These are phyloP conservation scores for Tokudaia muenninki DNA, from an alignment of 2,797 vertebrate species.

Conservation along the genomic window DNA sequence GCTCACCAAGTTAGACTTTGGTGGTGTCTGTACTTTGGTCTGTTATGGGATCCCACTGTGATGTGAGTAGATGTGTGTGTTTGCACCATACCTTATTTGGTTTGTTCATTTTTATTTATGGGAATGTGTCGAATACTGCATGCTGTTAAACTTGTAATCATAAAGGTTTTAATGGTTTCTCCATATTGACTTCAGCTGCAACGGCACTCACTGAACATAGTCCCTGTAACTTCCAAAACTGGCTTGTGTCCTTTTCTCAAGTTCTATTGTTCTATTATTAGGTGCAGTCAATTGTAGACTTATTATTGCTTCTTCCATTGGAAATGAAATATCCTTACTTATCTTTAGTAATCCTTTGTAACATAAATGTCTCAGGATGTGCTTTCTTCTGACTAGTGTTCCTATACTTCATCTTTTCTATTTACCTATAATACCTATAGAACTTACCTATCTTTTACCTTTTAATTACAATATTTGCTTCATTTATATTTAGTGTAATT, in stretches of 20 bases:
- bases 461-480: slow-evolving; percentile 4
- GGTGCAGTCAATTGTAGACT: background rate
- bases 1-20: background rate
- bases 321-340: background rate
- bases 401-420: background rate
- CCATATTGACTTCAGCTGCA: background rate
- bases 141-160: background rate
- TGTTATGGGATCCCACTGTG: background rate
- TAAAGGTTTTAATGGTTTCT: background rate
- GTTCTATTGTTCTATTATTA: background rate
- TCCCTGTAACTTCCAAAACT: background rate
- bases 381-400: background rate
- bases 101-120: background rate
- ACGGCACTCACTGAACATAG: background rate
- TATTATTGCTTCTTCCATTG: background rate
- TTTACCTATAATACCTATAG: background rate
- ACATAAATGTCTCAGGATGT: no score
- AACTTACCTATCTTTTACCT: background rate
- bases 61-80: background rate
- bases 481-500: background rate
- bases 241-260: background rate
- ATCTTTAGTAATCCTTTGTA: background rate
- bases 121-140: background rate
- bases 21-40: background rate
- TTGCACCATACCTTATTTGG: background rate